A percentile compares a stretch with the other conserved stretches of the same genome.
Evolutionary conservation across 2,888 invertebrate genomes (phyloP).

Genomic region (Campaea margaritaria): DNA sequence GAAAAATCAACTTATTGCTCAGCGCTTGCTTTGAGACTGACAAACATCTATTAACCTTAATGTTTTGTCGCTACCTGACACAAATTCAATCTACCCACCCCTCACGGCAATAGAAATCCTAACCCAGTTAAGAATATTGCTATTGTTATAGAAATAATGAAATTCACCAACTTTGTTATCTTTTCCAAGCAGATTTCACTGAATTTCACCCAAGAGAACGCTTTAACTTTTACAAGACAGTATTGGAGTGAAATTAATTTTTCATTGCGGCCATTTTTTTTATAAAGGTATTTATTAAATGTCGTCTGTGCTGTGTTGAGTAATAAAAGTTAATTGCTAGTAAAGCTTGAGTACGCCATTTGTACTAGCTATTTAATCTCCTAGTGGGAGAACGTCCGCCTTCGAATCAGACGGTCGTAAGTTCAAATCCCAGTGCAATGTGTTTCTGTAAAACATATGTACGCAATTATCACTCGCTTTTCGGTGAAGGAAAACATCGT

Average conservation of each 20-base stretch:
- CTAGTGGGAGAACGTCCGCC: no score
- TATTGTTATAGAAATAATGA: slow-evolving; percentile 37
- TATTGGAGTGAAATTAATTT: slow-evolving; percentile 39
- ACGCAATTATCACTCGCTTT: no score
- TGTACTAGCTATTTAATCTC: no score
- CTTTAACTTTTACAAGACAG: slow-evolving; percentile 36
- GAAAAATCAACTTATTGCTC: no score
- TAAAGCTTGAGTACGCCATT: no score
- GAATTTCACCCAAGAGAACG: slow-evolving; percentile 33
- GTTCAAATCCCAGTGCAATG: no score
- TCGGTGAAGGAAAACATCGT: no score
- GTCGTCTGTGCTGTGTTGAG: not conserved
- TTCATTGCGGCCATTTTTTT: slow-evolving; percentile 20
- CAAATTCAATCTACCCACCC: slow-evolving; percentile 1
- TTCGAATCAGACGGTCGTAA: no score
- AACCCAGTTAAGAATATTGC: slow-evolving; percentile 28
- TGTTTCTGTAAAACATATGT: no score
- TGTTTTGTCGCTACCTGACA: not conserved
- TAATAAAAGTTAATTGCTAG: not conserved
- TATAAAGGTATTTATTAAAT: not conserved
- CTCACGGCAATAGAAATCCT: not conserved
- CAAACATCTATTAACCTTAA: no score
- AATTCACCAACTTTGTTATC: slow-evolving; percentile 38
- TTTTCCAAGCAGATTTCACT: slow-evolving; percentile 33
- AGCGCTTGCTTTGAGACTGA: no score